These are phyloP conservation scores for Apodemia zela DNA, from an alignment of 2,888 invertebrate genomes.

Conservation along the genomic window DNA sequence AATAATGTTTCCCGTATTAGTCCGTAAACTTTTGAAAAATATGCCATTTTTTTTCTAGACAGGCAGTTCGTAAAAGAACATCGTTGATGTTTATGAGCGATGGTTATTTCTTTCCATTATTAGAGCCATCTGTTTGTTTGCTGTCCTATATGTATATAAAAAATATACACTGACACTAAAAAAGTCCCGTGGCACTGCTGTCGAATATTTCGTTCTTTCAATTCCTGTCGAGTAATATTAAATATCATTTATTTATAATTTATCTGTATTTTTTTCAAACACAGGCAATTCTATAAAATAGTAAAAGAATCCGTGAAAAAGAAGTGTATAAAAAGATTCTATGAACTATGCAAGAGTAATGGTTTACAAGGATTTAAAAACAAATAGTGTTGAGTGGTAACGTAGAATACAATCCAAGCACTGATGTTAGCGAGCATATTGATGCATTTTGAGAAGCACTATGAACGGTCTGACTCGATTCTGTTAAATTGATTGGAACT, in stretches of 20 bases:
- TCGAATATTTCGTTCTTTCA: no score
- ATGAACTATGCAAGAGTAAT: slow-evolving; percentile 62
- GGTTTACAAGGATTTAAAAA: slow-evolving; percentile 62
- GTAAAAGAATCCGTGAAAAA: slow-evolving; percentile 70
- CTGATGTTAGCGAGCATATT: slow-evolving; percentile 46
- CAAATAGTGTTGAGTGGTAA: slow-evolving; percentile 59
- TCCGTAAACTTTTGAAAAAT: no score
- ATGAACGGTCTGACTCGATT: slow-evolving; percentile 22
- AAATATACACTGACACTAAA: no score
- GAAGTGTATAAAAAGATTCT: slow-evolving; percentile 63
- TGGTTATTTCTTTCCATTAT: no score
- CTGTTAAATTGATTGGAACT: background rate
- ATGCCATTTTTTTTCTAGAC: no score
- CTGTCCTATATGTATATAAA: no score
- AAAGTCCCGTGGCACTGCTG: no score
- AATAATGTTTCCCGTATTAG: no score
- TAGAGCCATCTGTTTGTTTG: no score
- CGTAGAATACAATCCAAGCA: slow-evolving; percentile 49
- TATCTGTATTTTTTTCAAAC: slow-evolving; percentile 42
- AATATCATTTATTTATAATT: background rate
- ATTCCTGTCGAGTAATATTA: no score
- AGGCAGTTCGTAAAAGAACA: no score
- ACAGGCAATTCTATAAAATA: slow-evolving; percentile 67
- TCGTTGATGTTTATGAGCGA: no score
- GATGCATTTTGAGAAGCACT: slow-evolving; percentile 48